phyloP scores from a whole-genome alignment of 2,113 vertebrate species.

The Bubalus kerabau region DNA sequence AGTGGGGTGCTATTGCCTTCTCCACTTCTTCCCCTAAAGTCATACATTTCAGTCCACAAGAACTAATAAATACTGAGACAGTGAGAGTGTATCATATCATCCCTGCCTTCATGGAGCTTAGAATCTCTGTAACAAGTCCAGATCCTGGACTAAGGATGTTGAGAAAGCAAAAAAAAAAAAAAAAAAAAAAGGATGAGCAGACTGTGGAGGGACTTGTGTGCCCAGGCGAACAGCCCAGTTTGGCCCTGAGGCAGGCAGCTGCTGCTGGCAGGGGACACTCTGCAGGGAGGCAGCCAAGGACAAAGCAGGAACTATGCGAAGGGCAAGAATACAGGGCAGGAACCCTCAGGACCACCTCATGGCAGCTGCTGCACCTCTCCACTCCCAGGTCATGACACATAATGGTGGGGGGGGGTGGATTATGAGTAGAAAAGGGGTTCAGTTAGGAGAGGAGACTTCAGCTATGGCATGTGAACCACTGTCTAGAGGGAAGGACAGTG shows the following conservation, averaged over 20 bases:
- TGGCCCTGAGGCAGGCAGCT: background rate
- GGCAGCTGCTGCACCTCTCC: background rate
- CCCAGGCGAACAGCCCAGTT: accelerated
- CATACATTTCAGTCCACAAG: background rate
- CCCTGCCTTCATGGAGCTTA: background rate
- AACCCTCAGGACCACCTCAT: accelerated
- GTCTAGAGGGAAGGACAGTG: background rate
- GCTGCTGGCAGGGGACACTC: accelerated
- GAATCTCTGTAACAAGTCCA: background rate
- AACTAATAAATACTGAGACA: background rate
- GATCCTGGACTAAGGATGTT: background rate
- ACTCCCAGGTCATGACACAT: accelerated
- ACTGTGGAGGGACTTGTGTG: background rate
- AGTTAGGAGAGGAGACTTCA: background rate
- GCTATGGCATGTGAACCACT: accelerated
- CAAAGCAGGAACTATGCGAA: accelerated
- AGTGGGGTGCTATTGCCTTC: too few relatives aligned
- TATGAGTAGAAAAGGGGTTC: background rate
- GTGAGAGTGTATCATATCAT: background rate
- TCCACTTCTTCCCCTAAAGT: background rate
- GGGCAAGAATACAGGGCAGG: background rate
- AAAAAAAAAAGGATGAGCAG: background rate
- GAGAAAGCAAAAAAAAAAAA: too few relatives aligned
- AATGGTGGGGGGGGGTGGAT: accelerated
- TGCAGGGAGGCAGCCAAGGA: background rate